A percentile compares a stretch with the other conserved stretches of the same genome.
Conservation (phyloP, 2,797 vertebrate genomes). For the Ciconia nigra region DNA sequence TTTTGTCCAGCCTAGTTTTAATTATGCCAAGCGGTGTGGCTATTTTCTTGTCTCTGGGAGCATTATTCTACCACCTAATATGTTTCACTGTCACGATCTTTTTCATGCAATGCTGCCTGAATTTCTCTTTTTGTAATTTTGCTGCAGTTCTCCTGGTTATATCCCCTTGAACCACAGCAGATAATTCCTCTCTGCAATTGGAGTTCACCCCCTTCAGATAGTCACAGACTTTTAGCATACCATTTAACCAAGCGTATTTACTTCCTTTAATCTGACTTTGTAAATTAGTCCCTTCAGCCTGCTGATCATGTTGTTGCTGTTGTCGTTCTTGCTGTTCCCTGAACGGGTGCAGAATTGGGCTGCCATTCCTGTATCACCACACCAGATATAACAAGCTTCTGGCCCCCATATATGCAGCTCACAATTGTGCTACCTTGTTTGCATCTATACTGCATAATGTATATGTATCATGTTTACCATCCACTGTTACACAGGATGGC, state of each 20-base stretch:
- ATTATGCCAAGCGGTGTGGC: neutral
- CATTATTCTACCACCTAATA: neutral
- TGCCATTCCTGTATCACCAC: neutral
- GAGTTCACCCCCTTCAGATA: neutral
- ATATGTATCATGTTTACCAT: neutral
- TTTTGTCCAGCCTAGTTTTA: conserved; percentile 4
- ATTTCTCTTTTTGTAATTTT: neutral
- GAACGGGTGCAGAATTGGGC: neutral
- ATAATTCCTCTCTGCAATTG: neutral
- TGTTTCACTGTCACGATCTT: neutral
- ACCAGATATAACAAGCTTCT: neutral
- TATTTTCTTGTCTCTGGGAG: neutral
- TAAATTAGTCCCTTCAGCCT: neutral
- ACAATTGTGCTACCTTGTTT: neutral
- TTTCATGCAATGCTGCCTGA: neutral
- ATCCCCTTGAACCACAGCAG: neutral
- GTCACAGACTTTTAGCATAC: neutral
- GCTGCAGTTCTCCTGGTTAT: neutral
- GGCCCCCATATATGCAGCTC: neutral
- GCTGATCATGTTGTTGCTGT: neutral
- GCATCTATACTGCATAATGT: neutral
- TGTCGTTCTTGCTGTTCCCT: neutral
- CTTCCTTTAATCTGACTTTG: neutral
- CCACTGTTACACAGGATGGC: neutral
- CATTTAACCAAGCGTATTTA: neutral